Percentiles rank a stretch among this genome's conserved stretches.
Evolutionary conservation across 35 echinoderm and acorn worm species (phyloP).

Genomic region (Lytechinus pictus): DNA sequence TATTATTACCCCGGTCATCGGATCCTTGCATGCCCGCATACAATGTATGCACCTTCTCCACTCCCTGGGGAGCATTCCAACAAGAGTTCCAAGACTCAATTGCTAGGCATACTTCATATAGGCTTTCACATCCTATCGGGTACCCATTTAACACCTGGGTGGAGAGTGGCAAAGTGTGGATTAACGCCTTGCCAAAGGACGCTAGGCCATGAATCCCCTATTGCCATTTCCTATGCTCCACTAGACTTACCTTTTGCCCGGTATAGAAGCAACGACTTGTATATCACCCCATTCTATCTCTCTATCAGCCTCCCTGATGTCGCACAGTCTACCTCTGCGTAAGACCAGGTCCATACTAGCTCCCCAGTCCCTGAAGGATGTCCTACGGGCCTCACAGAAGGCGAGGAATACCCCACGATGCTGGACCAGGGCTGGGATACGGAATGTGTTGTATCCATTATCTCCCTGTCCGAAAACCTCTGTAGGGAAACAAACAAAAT

Average conservation of each 20-base stretch:
- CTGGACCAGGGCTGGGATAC: slow-evolving; percentile 78
- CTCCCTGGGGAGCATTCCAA: no score
- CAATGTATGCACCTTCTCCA: no score
- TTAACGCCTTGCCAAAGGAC: no score
- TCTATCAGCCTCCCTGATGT: not conserved
- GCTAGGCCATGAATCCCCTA: no score
- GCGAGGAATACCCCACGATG: slow-evolving; percentile 66
- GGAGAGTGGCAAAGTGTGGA: no score
- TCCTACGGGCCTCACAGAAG: slow-evolving; percentile 75
- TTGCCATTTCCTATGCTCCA: no score
- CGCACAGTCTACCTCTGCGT: slow-evolving; percentile 55
- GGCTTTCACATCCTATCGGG: no score
- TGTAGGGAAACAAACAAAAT: not conserved
- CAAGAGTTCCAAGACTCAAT: no score
- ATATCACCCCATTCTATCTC: slow-evolving; percentile 80
- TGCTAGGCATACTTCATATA: no score
- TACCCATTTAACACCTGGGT: no score
- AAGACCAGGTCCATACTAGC: slow-evolving; percentile 79
- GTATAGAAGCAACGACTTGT: slow-evolving; percentile 63
- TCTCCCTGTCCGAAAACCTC: slow-evolving; percentile 79
- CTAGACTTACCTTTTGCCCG: slow-evolving; percentile 57
- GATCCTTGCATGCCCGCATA: no score
- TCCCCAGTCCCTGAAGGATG: slow-evolving; percentile 76
- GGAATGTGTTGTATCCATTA: slow-evolving; percentile 78
- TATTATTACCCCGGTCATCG: no score